Conservation (phyloP, 1,140 invertebrate genomes). For the Parapsyche elsis region DNA sequence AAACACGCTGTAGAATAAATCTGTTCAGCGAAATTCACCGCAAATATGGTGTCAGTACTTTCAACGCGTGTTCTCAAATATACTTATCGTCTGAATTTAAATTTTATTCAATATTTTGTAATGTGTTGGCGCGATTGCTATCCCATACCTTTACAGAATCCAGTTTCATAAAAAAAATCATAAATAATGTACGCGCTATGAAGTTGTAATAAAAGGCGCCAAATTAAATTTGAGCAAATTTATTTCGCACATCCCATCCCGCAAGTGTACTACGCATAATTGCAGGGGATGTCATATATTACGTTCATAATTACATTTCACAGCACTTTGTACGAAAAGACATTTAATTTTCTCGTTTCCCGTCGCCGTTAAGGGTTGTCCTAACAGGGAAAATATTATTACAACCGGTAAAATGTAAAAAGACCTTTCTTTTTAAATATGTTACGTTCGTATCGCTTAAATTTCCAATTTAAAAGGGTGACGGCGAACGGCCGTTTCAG, state of each 20-base stretch:
- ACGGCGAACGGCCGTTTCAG: too few relatives aligned
- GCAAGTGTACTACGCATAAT: slow-evolving; percentile 20
- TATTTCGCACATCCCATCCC: slow-evolving; percentile 7
- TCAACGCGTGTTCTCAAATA: too few relatives aligned
- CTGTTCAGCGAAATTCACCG: neutral
- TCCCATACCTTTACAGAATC: too few relatives aligned
- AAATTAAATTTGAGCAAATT: slow-evolving; percentile 12
- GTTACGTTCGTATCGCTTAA: slow-evolving; percentile 3
- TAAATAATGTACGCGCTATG: too few relatives aligned
- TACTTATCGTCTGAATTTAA: too few relatives aligned
- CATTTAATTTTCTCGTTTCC: slow-evolving; percentile 23
- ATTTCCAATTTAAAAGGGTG: neutral
- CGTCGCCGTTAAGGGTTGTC: neutral
- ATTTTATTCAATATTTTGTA: too few relatives aligned
- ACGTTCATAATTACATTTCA: slow-evolving; percentile 20
- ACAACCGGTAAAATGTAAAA: neutral
- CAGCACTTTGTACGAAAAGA: slow-evolving; percentile 1
- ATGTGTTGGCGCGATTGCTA: too few relatives aligned
- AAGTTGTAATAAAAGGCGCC: neutral
- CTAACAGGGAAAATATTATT: slow-evolving; percentile 6
- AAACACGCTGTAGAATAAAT: neutral
- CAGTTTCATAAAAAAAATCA: too few relatives aligned
- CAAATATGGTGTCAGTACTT: neutral
- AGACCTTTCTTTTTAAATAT: neutral
- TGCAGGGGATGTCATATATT: slow-evolving; percentile 16